These are phyloP conservation scores for Megalops atlanticus DNA, from an alignment of 2,113 vertebrate species.

Conservation along the genomic window DNA sequence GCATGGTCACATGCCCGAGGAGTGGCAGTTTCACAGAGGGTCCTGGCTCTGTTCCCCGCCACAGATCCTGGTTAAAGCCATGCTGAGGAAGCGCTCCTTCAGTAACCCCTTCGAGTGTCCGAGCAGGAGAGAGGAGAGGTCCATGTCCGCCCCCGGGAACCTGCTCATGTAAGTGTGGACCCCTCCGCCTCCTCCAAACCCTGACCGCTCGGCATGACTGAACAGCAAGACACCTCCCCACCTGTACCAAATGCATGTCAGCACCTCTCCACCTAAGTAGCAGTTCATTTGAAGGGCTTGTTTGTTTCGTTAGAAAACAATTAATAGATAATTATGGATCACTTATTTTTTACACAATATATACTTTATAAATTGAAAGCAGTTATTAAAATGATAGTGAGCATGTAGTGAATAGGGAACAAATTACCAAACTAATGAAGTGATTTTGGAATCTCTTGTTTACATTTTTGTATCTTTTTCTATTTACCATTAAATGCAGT, in stretches of 20 bases:
- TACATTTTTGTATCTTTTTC: no score
- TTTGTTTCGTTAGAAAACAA: not conserved
- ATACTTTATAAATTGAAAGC: no score
- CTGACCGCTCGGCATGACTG: not conserved
- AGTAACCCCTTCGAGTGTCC: constrained; percentile 92
- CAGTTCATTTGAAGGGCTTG: not conserved
- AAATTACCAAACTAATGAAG: no score
- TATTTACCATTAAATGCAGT: no score
- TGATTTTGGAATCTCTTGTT: no score
- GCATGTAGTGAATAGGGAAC: no score
- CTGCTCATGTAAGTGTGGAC: constrained; percentile 82
- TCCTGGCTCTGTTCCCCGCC: constrained; percentile 10
- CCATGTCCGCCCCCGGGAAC: constrained; percentile 92
- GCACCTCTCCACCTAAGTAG: not conserved
- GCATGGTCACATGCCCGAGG: no score
- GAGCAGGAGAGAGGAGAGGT: constrained; percentile 84
- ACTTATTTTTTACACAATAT: no score
- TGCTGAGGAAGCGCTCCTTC: constrained; percentile 96
- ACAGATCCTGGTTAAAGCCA: constrained; percentile 96
- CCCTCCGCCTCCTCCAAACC: not conserved
- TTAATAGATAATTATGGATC: not conserved
- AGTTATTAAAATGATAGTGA: no score
- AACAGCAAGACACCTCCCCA: not conserved
- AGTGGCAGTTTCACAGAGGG: not conserved
- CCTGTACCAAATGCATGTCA: not conserved